These are phyloP conservation scores for Scleropages formosus DNA, from an alignment of 2,797 vertebrate genomes.

Conservation along the genomic window DNA sequence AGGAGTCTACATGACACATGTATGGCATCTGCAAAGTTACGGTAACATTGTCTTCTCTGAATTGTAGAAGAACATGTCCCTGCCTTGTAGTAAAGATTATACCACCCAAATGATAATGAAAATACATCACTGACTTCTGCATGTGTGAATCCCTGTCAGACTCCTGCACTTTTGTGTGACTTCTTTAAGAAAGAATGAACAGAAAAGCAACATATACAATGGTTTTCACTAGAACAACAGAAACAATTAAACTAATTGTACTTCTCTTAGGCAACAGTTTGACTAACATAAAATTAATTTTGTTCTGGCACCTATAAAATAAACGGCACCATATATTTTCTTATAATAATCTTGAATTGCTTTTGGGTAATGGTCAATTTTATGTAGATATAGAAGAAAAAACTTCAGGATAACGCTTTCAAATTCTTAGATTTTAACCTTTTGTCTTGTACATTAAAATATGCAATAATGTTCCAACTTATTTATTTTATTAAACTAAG, in stretches of 20 bases:
- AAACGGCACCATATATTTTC: constrained; percentile 22
- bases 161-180: neutral
- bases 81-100: constrained; percentile 36
- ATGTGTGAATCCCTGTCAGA: constrained; percentile 20
- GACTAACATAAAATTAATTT: constrained; percentile 33
- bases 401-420: neutral
- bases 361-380: constrained; percentile 6
- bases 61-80: constrained; percentile 39
- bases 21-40: constrained; percentile 46
- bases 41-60: constrained; percentile 41
- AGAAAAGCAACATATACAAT: neutral
- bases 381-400: neutral
- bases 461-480: neutral
- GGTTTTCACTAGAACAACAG: neutral
- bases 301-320: constrained; percentile 34
- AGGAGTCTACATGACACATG: constrained; percentile 47
- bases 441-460: constrained; percentile 11
- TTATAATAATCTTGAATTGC: constrained; percentile 24
- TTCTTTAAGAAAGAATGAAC: no score
- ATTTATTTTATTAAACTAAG: constrained; percentile 18
- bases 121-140: constrained; percentile 29
- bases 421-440: neutral
- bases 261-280: constrained; percentile 18
- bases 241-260: constrained; percentile 12
- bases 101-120: constrained; percentile 29